Conservation (phyloP, 2,113 vertebrate genomes). For the Smithornis capensis region DNA sequence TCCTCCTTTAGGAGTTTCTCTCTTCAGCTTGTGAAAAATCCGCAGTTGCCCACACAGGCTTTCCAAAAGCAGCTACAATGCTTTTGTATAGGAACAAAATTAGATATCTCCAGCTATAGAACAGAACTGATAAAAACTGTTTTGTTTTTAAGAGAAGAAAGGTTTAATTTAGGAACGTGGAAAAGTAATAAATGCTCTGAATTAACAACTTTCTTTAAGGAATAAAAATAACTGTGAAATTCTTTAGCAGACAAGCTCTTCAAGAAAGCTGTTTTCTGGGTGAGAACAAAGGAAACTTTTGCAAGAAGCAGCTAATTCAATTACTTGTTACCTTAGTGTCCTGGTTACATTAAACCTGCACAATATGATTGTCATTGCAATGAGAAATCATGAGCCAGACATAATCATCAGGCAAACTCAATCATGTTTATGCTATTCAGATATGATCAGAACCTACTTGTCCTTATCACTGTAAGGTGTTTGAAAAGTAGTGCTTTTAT, state of each 20-base stretch:
- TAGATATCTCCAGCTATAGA: neutral
- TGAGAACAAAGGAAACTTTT: slow-evolving; percentile 17
- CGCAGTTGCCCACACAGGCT: neutral
- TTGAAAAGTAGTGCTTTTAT: slow-evolving; percentile 54
- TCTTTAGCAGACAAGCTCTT: neutral
- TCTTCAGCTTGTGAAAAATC: neutral
- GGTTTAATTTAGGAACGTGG: neutral
- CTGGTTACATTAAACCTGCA: neutral
- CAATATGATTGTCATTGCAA: slow-evolving; percentile 31
- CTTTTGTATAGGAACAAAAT: neutral
- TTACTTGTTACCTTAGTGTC: neutral
- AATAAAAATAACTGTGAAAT: neutral
- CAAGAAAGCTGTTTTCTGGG: neutral
- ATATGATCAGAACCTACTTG: slow-evolving; percentile 55
- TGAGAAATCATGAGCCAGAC: slow-evolving; percentile 36
- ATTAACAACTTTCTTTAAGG: neutral
- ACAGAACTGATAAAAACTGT: neutral
- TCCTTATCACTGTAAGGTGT: slow-evolving; percentile 45
- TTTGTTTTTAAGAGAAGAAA: neutral
- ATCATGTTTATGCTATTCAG: slow-evolving; percentile 54
- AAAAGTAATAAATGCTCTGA: neutral
- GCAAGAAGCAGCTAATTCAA: neutral
- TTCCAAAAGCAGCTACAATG: neutral
- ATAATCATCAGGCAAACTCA: slow-evolving; percentile 65
- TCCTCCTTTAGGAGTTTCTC: neutral